These are phyloP conservation scores for Myopa tessellatipennis DNA, from an alignment of 2,888 invertebrate species.

Conservation along the genomic window DNA sequence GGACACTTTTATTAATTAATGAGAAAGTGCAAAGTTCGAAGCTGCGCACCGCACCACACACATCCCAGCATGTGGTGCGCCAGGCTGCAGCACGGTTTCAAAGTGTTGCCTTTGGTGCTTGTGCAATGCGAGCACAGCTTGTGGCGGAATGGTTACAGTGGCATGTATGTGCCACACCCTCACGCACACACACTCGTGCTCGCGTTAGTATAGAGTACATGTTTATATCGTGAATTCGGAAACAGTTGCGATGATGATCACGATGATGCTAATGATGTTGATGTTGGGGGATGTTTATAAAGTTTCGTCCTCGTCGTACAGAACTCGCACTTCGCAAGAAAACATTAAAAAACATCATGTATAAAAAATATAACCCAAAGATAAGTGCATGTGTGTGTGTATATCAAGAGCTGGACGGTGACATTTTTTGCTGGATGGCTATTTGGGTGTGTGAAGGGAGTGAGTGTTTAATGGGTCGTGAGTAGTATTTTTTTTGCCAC, in stretches of 20 bases:
- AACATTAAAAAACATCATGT: constrained; percentile 12
- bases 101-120: constrained; percentile 2
- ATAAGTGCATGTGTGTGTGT: constrained; percentile 16
- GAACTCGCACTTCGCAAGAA: constrained; percentile 15
- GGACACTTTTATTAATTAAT: constrained; percentile 27
- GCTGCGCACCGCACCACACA: not conserved
- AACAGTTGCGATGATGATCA: constrained; percentile 9
- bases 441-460: constrained; percentile 12
- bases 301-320: constrained; percentile 26
- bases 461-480: constrained; percentile 56
- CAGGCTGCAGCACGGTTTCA: not conserved
- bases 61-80: not conserved
- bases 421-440: not conserved
- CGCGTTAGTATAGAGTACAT: not conserved
- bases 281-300: constrained; percentile 29
- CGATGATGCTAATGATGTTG: constrained; percentile 17
- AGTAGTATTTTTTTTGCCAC: constrained; percentile 52
- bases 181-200: constrained; percentile 17
- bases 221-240: constrained; percentile 19
- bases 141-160: constrained; percentile 33
- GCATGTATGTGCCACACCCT: constrained; percentile 28
- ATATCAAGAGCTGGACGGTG: not conserved
- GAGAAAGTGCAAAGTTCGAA: constrained; percentile 23
- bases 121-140: not conserved
- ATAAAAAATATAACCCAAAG: constrained; percentile 10